Evolutionary conservation across 2,888 invertebrate genomes (phyloP).

Genomic region (Uloborus plumipes): DNA sequence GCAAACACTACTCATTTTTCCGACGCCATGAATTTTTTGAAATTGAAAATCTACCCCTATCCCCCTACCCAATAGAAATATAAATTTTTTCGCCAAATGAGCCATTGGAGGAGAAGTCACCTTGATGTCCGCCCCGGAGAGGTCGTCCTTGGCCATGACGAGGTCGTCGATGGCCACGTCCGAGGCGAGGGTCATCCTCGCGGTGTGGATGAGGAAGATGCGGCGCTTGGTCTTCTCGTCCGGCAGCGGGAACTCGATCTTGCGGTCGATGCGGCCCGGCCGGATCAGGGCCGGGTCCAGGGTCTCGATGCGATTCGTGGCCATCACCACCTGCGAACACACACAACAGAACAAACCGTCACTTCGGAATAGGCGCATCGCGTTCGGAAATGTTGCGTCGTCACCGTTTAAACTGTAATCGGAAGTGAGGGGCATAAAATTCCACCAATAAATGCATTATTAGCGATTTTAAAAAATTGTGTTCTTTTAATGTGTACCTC

Average conservation of each 20-base stretch:
- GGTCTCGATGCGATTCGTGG: constrained; percentile 97
- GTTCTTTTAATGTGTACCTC: too few species aligned
- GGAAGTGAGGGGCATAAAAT: too few species aligned
- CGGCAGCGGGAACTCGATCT: constrained; percentile 98
- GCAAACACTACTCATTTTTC: too few species aligned
- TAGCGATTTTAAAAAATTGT: too few species aligned
- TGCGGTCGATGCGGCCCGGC: constrained; percentile 98
- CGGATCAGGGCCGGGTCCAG: constrained; percentile 98
- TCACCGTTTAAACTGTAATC: too few species aligned
- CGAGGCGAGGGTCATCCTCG: constrained; percentile 96
- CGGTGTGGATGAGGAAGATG: constrained; percentile 98
- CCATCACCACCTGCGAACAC: constrained; percentile 92
- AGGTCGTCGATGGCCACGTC: constrained; percentile 97
- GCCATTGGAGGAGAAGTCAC: constrained; percentile 69
- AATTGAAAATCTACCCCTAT: too few species aligned
- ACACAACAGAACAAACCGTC: too few species aligned
- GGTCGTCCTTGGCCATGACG: constrained; percentile 99
- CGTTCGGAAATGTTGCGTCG: too few species aligned
- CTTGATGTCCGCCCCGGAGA: constrained; percentile 97
- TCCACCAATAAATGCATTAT: too few species aligned
- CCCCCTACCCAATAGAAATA: too few species aligned
- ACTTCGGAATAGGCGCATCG: too few species aligned
- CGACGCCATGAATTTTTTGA: too few species aligned
- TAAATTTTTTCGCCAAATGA: background rate
- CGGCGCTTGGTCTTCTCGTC: constrained; percentile 98